These are phyloP conservation scores for Thalassophryne amazonica DNA, from an alignment of 2,797 vertebrate species.

Conservation along the genomic window DNA sequence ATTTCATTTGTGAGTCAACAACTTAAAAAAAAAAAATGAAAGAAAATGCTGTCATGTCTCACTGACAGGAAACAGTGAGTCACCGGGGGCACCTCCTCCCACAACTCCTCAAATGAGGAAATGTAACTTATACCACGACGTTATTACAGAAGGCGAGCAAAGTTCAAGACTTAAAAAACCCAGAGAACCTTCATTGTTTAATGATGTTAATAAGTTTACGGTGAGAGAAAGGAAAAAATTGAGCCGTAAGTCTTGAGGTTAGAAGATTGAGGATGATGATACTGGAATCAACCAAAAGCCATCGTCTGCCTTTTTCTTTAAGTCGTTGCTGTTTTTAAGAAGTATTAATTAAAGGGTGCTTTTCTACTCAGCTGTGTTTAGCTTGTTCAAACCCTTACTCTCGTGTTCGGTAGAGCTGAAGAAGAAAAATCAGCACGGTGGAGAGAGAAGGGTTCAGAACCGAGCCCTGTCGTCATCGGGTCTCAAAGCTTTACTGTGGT, in stretches of 20 bases:
- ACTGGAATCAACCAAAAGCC: slow-evolving; percentile 47
- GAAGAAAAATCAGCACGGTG: slow-evolving; percentile 10
- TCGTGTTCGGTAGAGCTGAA: slow-evolving; percentile 26
- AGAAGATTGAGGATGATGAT: slow-evolving; percentile 26
- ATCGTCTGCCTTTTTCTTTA: slow-evolving; percentile 56
- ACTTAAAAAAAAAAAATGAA: no score
- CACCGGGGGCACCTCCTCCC: slow-evolving; percentile 11
- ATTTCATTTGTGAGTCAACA: slow-evolving; percentile 1
- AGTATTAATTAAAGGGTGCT: slow-evolving; percentile 66
- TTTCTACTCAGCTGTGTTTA: slow-evolving; percentile 1
- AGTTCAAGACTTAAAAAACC: not conserved
- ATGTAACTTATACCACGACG: slow-evolving; percentile 4
- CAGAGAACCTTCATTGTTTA: slow-evolving; percentile 25
- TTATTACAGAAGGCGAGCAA: slow-evolving; percentile 2
- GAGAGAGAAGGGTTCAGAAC: no score
- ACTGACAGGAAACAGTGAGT: slow-evolving; percentile 18
- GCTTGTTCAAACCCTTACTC: not conserved
- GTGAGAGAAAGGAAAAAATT: slow-evolving; percentile 12
- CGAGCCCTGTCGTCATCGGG: not conserved
- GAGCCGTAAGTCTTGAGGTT: slow-evolving; percentile 48
- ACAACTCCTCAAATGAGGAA: slow-evolving; percentile 1
- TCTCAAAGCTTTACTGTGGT: slow-evolving; percentile 18
- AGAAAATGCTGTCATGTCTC: slow-evolving; percentile 24
- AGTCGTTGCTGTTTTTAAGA: slow-evolving; percentile 27
- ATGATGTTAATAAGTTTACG: slow-evolving; percentile 13